Evolutionary conservation across 2,113 vertebrate genomes (phyloP).

Genomic region (Halichoeres trimaculatus): DNA sequence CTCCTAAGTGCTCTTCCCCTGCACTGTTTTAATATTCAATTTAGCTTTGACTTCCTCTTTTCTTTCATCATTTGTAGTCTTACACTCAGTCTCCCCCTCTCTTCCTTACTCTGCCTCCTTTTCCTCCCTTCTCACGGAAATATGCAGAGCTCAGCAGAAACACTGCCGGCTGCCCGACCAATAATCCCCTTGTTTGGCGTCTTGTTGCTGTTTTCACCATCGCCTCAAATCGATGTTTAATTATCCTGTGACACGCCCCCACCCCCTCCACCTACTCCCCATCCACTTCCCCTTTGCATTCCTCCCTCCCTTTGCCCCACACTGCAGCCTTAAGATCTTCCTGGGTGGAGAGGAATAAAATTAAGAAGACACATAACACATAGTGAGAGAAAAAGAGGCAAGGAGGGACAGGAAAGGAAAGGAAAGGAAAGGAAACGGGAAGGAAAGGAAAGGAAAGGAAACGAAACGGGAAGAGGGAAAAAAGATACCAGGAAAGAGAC

Average conservation of each 20-base stretch:
- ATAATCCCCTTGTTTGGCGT: conserved; percentile 60
- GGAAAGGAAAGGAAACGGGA: conserved; percentile 2
- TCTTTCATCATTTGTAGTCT: neutral
- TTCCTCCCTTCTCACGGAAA: conserved; percentile 15
- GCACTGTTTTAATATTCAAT: neutral
- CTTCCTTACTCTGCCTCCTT: neutral
- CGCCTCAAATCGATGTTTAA: conserved; percentile 79
- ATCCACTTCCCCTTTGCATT: neutral
- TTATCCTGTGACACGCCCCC: conserved; percentile 61
- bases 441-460: conserved; percentile 23
- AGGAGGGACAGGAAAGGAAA: conserved; percentile 10
- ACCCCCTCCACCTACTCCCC: neutral
- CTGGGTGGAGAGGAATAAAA: conserved; percentile 39
- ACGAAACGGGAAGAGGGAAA: neutral
- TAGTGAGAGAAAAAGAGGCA: neutral
- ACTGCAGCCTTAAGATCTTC: conserved; percentile 30
- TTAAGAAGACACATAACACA: conserved; percentile 51
- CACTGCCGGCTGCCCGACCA: conserved; percentile 37
- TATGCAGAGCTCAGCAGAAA: conserved; percentile 62
- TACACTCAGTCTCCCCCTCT: neutral
- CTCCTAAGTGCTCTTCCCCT: neutral
- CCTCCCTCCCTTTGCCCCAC: neutral
- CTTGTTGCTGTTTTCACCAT: conserved; percentile 72
- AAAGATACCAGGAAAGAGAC: too few relatives aligned
- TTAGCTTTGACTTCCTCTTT: neutral